Percentiles rank a stretch among this genome's conserved stretches.
These are phyloP conservation scores for Chironomus riparius DNA, from an alignment of 2,888 invertebrate genomes.

Conservation along the genomic window DNA sequence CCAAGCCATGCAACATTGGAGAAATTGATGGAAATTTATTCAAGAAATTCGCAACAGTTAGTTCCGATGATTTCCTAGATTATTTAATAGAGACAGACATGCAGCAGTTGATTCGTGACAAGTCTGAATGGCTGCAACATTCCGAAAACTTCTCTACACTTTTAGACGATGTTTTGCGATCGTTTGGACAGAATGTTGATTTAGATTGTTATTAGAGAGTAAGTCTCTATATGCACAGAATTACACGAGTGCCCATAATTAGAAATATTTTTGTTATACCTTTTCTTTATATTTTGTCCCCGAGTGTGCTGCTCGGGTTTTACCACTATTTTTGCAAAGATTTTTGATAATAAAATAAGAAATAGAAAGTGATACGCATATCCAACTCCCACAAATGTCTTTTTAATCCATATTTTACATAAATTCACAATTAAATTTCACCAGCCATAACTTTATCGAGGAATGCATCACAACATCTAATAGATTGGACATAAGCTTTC, in stretches of 20 bases:
- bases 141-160: constrained; percentile 60
- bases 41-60: constrained; percentile 39
- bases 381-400: neutral
- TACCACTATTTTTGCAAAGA: too few species aligned
- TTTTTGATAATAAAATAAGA: constrained; percentile 29
- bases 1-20: constrained; percentile 44
- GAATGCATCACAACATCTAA: constrained; percentile 57
- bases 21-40: constrained; percentile 38
- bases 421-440: constrained; percentile 11
- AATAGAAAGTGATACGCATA: neutral
- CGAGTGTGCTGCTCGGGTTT: too few species aligned
- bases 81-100: constrained; percentile 50
- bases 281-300: too few species aligned
- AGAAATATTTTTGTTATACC: too few species aligned
- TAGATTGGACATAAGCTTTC: constrained; percentile 65
- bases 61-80: constrained; percentile 52
- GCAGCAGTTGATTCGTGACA: constrained; percentile 50
- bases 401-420: neutral
- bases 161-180: constrained; percentile 62
- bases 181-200: constrained; percentile 52
- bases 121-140: constrained; percentile 56
- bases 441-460: constrained; percentile 39
- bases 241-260: too few species aligned
- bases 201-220: constrained; percentile 58
- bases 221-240: too few species aligned